Evolutionary conservation across 1,140 invertebrate species (phyloP).

Genomic region (Drosophila yakuba): DNA sequence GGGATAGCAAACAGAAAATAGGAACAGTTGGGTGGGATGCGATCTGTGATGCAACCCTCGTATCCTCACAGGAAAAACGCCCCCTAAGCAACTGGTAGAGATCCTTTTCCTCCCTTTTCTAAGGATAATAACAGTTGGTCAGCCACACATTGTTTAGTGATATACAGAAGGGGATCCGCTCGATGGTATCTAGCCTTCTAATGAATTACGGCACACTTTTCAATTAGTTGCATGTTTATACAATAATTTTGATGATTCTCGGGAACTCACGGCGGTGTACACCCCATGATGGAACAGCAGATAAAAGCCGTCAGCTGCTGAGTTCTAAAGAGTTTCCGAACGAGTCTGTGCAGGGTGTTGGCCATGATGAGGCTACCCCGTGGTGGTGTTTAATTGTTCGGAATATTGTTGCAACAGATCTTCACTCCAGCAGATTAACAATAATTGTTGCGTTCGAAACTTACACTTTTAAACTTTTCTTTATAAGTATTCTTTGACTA

Average conservation of each 20-base stretch:
- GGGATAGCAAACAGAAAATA: conserved; percentile 6
- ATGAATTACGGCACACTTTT: conserved; percentile 72
- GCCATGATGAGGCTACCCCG: conserved; percentile 35
- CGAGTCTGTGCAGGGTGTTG: conserved; percentile 41
- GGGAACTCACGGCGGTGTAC: conserved; percentile 20
- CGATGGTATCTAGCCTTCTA: conserved; percentile 45
- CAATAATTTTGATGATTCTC: conserved; percentile 58
- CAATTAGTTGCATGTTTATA: conserved; percentile 64
- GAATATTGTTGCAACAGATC: not conserved
- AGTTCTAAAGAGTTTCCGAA: conserved; percentile 17
- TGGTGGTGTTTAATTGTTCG: conserved; percentile 57
- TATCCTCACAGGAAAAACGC: conserved; percentile 24
- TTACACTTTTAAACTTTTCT: too few relatives aligned
- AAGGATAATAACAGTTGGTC: conserved; percentile 47
- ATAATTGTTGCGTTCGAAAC: too few relatives aligned
- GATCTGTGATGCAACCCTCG: conserved; percentile 43
- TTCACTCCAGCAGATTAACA: too few relatives aligned
- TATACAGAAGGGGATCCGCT: conserved; percentile 7
- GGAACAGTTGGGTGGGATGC: conserved; percentile 52
- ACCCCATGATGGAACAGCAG: conserved; percentile 27
- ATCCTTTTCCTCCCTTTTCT: not conserved
- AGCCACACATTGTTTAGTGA: conserved; percentile 5
- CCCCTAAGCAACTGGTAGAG: conserved; percentile 27
- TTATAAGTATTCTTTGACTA: not conserved
- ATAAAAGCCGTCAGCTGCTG: conserved; percentile 59